Conservation (phyloP, 1,140 invertebrate species). For the Coboldia fuscipes region DNA sequence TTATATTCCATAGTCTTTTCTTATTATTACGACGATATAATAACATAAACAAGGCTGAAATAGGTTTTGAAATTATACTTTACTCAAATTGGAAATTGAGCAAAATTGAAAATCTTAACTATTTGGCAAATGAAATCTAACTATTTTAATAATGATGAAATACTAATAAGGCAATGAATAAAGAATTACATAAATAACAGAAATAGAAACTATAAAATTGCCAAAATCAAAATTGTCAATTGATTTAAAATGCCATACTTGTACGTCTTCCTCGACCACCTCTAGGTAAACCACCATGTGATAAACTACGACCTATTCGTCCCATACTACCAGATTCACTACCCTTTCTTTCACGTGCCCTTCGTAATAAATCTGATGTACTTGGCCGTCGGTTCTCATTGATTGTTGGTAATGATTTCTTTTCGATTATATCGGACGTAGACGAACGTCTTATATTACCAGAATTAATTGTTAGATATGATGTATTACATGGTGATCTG, state of each 20-base stretch:
- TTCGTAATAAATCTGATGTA: constrained; percentile 16
- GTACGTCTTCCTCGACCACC: constrained; percentile 15
- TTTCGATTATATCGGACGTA: constrained; percentile 7
- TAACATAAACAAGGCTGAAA: too few relatives aligned
- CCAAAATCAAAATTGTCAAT: neutral
- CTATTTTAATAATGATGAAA: neutral
- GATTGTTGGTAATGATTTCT: neutral
- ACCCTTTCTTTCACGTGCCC: constrained; percentile 16
- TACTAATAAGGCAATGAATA: neutral
- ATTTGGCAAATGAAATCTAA: too few relatives aligned
- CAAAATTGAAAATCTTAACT: too few relatives aligned
- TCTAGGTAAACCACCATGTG: constrained; percentile 14
- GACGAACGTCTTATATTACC: constrained; percentile 6
- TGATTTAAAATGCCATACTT: constrained; percentile 19
- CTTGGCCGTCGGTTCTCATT: constrained; percentile 13
- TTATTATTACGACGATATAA: too few relatives aligned
- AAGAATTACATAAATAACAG: neutral
- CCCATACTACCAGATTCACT: constrained; percentile 11
- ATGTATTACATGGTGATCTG: constrained; percentile 1
- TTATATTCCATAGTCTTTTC: too few relatives aligned
- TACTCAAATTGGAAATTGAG: too few relatives aligned
- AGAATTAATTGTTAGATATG: constrained; percentile 1
- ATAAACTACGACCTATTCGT: constrained; percentile 13
- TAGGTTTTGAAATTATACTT: too few relatives aligned
- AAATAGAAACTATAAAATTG: neutral